These are phyloP conservation scores for Dromius quadrimaculatus DNA, from an alignment of 2,888 invertebrate species.

Conservation along the genomic window DNA sequence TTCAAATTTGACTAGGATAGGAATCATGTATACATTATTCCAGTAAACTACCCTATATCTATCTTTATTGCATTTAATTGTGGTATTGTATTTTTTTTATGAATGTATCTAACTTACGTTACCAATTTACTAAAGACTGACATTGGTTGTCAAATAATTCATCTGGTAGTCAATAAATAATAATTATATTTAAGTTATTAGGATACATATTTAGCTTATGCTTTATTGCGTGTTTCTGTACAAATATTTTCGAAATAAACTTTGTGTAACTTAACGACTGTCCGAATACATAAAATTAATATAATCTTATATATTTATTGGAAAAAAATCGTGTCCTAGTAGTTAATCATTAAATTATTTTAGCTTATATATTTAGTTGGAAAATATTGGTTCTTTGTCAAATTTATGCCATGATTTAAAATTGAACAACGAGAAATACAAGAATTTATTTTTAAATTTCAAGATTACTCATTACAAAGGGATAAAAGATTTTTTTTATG, in stretches of 20 bases:
- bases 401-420: no score
- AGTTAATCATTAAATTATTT: no score
- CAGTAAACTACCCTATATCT: no score
- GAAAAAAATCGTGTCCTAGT: no score
- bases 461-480: no score
- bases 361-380: no score
- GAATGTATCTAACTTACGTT: neutral
- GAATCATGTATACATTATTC: no score
- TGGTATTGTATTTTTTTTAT: neutral
- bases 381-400: no score
- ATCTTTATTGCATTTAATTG: constrained; percentile 4
- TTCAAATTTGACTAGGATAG: no score
- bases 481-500: no score
- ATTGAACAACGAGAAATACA: no score
- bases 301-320: constrained; percentile 43
- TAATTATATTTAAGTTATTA: constrained; percentile 31
- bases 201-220: constrained; percentile 9
- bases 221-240: constrained; percentile 24
- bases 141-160: neutral
- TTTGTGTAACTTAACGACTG: constrained; percentile 2
- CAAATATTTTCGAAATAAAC: constrained; percentile 14
- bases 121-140: constrained; percentile 35
- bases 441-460: no score
- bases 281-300: constrained; percentile 48
- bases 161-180: constrained; percentile 13